Evolutionary conservation across 2,113 vertebrate species (phyloP), one percentile per base, ranked within the genome.

Genomic region (Miniopterus natalensis): DNA sequence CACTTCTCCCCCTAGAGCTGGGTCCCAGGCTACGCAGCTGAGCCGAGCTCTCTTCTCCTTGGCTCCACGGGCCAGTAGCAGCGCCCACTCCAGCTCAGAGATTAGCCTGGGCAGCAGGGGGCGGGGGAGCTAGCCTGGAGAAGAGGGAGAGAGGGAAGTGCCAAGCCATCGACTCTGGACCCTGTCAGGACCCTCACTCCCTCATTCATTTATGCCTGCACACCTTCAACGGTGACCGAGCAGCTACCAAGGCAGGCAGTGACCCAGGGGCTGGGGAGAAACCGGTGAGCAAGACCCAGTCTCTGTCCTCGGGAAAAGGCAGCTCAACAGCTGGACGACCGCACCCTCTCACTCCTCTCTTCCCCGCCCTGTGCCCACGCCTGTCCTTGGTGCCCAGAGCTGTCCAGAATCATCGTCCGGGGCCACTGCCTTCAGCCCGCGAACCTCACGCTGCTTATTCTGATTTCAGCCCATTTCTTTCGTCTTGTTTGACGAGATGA

Each of bases 141-240:
- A 0, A 0, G 21, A 42, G 18, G 68, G 15, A 7, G 27, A 31
- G 42, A 15, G 36, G 0, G 6, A 31, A n/a, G 29, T 4, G 51
- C 40, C 42, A 15, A 3, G 51, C 29, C 13, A 59, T 25, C 45
- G 27, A 8, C 27, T 25, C 14, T 6, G 6, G 59, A 29, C 49
- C 23, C 45, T 25, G 8, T 6, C 15, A 55, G 68, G 25, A 40
- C 31, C 47, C 10, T 23, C 45, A 20, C 31, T 42, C 45, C 2
- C 11, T 29, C n/a, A 3, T 36, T 18, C 11, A 23, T 45, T 68
- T 15, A 15, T 21, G 15, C 13, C 31, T 68, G 11, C 25, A 6
- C 1, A 2, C 65, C 40, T 36, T 75, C 18, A 11, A 2, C 71
- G 17, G 57, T 25, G 2, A 47, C 45, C 0, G 47, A 77, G 40